A percentile compares a stretch with the other conserved stretches of the same genome.
Evolutionary conservation across 2,797 vertebrate species (phyloP).

Genomic region (Rallus crepitans): DNA sequence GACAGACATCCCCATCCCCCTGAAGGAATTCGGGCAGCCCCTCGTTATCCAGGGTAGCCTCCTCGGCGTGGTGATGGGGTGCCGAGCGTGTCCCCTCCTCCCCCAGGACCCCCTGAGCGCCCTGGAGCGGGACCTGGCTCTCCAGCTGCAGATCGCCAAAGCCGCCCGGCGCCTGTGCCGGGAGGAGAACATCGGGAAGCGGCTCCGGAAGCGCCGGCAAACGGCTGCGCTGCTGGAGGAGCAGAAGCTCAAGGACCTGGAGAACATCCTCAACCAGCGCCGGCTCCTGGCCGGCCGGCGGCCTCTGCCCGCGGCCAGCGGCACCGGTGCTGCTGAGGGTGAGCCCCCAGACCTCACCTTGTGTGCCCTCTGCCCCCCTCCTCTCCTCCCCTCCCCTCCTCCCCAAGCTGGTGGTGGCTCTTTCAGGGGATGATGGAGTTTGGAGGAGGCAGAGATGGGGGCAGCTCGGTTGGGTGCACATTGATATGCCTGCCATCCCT

Average conservation of each 20-base stretch:
- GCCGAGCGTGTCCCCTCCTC: accelerated
- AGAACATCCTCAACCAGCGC: constrained; percentile 82
- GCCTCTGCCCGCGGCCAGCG: neutral
- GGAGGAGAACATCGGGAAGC: constrained; percentile 85
- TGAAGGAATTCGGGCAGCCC: accelerated
- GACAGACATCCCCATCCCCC: neutral
- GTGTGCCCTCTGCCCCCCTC: too few relatives aligned
- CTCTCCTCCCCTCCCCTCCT: too few relatives aligned
- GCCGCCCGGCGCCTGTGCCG: constrained; percentile 85
- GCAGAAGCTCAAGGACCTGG: constrained; percentile 87
- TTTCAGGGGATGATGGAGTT: neutral
- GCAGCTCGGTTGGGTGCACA: neutral
- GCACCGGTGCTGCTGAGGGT: neutral
- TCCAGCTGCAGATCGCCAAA: constrained; percentile 91
- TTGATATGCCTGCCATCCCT: accelerated
- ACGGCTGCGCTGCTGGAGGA: constrained; percentile 85
- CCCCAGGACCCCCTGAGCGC: constrained; percentile 84
- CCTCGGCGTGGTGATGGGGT: neutral
- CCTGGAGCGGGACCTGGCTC: constrained; percentile 85
- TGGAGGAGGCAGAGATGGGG: neutral
- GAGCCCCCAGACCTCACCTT: neutral
- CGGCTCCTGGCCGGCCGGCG: neutral
- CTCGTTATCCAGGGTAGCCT: accelerated
- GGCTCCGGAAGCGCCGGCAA: constrained; percentile 83
- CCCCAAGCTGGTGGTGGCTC: accelerated